A percentile compares a stretch with the other conserved stretches of the same genome.
Conservation (phyloP, 2,888 invertebrate genomes). For the Agelastica alni region DNA sequence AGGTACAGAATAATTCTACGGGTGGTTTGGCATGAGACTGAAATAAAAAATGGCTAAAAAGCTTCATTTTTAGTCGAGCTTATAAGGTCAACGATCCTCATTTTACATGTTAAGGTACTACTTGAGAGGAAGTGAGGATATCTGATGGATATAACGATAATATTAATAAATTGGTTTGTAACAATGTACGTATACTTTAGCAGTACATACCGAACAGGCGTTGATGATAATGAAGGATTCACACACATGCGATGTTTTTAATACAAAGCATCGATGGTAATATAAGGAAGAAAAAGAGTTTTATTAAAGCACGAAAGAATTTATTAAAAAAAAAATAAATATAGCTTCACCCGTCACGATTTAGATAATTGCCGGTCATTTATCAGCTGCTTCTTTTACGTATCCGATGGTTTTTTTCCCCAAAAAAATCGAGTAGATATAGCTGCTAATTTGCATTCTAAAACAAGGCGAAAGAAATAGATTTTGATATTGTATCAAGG, state of each 20-base stretch:
- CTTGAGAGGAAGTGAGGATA: constrained; percentile 23
- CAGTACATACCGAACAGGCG: constrained; percentile 13
- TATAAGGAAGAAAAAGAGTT: background rate
- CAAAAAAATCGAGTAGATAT: background rate
- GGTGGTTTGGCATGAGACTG: constrained; percentile 21
- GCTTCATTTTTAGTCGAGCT: constrained; percentile 21
- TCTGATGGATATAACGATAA: constrained; percentile 23
- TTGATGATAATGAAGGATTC: constrained; percentile 22
- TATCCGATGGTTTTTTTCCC: too few species aligned
- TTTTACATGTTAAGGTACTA: constrained; percentile 26
- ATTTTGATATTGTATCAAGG: too few species aligned
- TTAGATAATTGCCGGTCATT: background rate
- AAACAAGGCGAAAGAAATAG: too few species aligned
- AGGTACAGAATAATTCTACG: constrained; percentile 18
- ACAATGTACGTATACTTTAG: constrained; percentile 14
- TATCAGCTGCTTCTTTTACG: background rate
- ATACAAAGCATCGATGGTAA: background rate
- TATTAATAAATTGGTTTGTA: constrained; percentile 26
- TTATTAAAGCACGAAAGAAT: background rate
- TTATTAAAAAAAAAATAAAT: background rate
- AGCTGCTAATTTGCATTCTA: too few species aligned
- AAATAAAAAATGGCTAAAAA: constrained; percentile 24
- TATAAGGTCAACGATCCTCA: constrained; percentile 24
- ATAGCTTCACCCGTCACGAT: background rate
- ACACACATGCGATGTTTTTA: constrained; percentile 17